A percentile compares a stretch with the other conserved stretches of the same genome.
Conservation (phyloP, 2,113 vertebrate genomes). For the Lota lota region DNA sequence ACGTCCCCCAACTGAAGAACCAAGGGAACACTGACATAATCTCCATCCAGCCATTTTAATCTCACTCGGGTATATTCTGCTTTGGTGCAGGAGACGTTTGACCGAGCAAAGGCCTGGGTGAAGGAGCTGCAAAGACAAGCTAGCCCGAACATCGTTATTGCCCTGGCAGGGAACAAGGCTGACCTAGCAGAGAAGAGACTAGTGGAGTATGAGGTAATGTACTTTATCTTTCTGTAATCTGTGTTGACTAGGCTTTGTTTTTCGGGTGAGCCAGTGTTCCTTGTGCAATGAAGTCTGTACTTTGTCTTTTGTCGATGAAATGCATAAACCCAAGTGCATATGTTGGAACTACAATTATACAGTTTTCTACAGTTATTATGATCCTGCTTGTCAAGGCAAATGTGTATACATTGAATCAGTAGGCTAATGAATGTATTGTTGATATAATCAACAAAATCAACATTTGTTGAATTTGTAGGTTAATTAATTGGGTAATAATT, state of each 20-base stretch:
- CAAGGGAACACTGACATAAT: not conserved
- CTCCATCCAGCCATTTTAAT: not conserved
- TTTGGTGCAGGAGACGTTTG: slow-evolving; percentile 75
- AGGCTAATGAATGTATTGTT: too few relatives aligned
- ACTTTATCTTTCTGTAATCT: not conserved
- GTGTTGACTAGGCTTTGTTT: not conserved
- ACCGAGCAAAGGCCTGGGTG: slow-evolving; percentile 82
- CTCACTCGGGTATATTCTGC: not conserved
- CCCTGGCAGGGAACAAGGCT: slow-evolving; percentile 80
- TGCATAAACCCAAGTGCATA: too few relatives aligned
- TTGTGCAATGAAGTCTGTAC: too few relatives aligned
- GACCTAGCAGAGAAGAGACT: slow-evolving; percentile 81
- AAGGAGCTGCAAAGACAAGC: slow-evolving; percentile 84
- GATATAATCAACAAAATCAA: too few relatives aligned
- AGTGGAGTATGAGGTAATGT: slow-evolving; percentile 78
- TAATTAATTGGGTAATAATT: too few relatives aligned
- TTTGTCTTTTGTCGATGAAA: too few relatives aligned
- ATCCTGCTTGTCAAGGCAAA: too few relatives aligned
- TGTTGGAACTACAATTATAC: too few relatives aligned
- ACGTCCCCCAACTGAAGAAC: not conserved
- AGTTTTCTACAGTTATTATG: too few relatives aligned
- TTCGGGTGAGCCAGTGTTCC: too few relatives aligned
- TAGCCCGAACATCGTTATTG: slow-evolving; percentile 83
- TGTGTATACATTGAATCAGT: too few relatives aligned
- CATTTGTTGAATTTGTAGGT: too few relatives aligned